Percentiles rank a stretch among this genome's conserved stretches.
Evolutionary conservation across 2,888 invertebrate species (phyloP).

Genomic region (Ophion costatus): DNA sequence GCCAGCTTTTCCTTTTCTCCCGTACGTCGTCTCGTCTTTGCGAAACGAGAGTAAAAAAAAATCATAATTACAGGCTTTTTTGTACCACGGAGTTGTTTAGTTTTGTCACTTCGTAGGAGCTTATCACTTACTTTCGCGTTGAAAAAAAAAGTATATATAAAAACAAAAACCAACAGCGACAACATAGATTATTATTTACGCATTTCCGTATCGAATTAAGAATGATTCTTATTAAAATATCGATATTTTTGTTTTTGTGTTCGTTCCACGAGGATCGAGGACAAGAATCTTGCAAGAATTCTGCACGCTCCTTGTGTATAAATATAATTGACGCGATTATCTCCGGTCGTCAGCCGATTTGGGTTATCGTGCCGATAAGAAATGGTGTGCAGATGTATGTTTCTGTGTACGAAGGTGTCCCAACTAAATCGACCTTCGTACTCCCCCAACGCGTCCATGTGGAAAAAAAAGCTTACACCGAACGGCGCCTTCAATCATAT

Average conservation of each 20-base stretch:
- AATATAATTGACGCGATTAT: constrained; percentile 53
- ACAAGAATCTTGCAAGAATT: constrained; percentile 29
- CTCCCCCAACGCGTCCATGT: neutral
- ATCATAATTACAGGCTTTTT: constrained; percentile 38
- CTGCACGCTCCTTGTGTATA: constrained; percentile 36
- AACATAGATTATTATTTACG: neutral
- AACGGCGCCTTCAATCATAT: no score
- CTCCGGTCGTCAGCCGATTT: constrained; percentile 38
- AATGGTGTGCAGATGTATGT: constrained; percentile 22
- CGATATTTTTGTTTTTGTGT: constrained; percentile 4
- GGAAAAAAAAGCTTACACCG: neutral
- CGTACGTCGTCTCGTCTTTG: constrained; percentile 8
- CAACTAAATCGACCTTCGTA: neutral
- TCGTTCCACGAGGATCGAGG: constrained; percentile 10
- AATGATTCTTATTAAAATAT: constrained; percentile 59
- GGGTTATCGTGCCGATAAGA: constrained; percentile 38
- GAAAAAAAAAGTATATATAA: constrained; percentile 25
- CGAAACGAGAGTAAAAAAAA: constrained; percentile 27
- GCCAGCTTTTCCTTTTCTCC: neutral
- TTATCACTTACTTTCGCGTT: constrained; percentile 16
- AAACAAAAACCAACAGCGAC: constrained; percentile 45
- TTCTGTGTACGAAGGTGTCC: neutral
- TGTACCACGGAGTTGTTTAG: constrained; percentile 4
- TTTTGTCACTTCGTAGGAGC: constrained; percentile 12
- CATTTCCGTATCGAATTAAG: constrained; percentile 40